Base-by-base conservation (phyloP, 2,888 invertebrate species). In the Lithophane leautieri region DNA sequence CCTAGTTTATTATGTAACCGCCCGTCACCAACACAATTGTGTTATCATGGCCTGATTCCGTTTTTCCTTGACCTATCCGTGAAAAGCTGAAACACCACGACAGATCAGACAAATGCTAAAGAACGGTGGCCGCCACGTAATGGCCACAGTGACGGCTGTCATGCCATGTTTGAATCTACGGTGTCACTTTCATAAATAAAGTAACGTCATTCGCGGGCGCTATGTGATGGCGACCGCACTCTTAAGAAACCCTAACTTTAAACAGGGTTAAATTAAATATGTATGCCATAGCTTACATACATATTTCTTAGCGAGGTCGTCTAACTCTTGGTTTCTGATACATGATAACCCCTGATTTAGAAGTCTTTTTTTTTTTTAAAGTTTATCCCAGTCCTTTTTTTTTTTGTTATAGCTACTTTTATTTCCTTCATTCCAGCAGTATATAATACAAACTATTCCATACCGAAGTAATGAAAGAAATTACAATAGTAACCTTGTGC, bases 391-490 rank as follows among this genome's bases (percentile, higher is more conserved):
- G n/a, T n/a, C n/a, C n/a, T n/a, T n/a, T n/a, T n/a, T n/a, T n/a
- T n/a, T n/a, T n/a, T n/a, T n/a, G n/a, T n/a, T n/a, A n/a, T n/a
- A n/a, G n/a, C n/a, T n/a, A 16, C 28, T 25, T 25, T 16, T 42
- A 50, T 56, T 40, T 40, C 0, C 22, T 34, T 34, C 4, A 60
- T 65, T 66, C 25, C 8, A 68, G 7, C 58, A 40, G n/a, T 54
- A 67, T 54, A 67, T 16, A 60, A 63, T 74, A 72, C 52, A 42
- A 42, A 4, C 44, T 14, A 78, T 65, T 34, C 28, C 52, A 44
- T 40, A 65, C 28, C 12, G 61, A 34, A 73, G 65, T 68, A 71
- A 19, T 44, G 65, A 70, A 74, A 76, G 42, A 76, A 82, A 71
- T 67, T 62, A 63, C 70, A 66, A 11, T 3, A 61, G n/a, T 58